phyloP scores from a whole-genome alignment of 2,113 vertebrate species.

The Nycticorax nycticorax region DNA sequence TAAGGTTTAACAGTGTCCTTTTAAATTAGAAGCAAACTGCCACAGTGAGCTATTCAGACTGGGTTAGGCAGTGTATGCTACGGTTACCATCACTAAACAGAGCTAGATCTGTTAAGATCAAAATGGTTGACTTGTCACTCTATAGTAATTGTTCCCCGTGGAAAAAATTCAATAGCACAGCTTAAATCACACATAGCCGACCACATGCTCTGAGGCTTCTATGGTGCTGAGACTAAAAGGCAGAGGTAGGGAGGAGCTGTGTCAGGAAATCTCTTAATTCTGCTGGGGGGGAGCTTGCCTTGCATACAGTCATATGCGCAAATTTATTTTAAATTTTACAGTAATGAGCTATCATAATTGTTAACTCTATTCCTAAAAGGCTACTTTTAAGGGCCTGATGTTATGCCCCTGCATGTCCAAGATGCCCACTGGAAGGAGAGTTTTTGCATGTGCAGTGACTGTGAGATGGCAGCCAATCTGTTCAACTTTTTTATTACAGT shows the following conservation, averaged over 20 bases:
- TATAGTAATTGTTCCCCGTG: conserved; percentile 29
- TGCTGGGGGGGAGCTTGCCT: background rate
- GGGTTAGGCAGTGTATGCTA: background rate
- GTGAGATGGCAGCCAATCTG: background rate
- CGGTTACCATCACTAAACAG: conserved; percentile 21
- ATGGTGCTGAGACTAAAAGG: background rate
- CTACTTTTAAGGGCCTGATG: background rate
- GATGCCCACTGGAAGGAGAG: background rate
- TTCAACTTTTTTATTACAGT: background rate
- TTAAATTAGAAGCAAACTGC: background rate
- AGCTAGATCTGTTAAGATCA: conserved; percentile 23
- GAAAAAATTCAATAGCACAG: conserved; percentile 15
- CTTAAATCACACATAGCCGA: conserved; percentile 16
- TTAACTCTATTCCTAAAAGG: background rate
- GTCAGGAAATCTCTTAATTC: background rate
- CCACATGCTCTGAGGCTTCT: conserved; percentile 6
- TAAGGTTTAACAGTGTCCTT: background rate
- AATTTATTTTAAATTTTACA: conserved; percentile 21
- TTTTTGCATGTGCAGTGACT: background rate
- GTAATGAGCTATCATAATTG: background rate
- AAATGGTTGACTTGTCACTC: conserved; percentile 53
- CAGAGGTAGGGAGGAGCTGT: conserved; percentile 7
- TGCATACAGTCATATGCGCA: background rate
- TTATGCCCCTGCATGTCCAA: background rate
- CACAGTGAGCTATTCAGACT: background rate